These are phyloP conservation scores for Phymatocera aterrima DNA, from an alignment of 2,888 invertebrate species.

Conservation along the genomic window DNA sequence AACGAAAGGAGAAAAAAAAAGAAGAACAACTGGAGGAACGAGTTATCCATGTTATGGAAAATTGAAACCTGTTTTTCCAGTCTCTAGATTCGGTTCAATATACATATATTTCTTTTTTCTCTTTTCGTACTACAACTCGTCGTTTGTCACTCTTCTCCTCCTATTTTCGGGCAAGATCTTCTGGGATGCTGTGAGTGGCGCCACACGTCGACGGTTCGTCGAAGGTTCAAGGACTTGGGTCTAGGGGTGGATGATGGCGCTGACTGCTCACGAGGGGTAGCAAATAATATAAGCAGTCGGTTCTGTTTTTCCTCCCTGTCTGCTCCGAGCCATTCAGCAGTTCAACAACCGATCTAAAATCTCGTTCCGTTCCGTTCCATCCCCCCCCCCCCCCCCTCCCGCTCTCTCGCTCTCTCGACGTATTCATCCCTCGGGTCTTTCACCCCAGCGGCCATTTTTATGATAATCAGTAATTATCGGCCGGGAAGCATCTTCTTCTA, in stretches of 20 bases:
- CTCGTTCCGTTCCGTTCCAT: constrained; percentile 1
- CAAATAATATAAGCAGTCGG: not conserved
- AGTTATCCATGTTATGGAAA: too few species aligned
- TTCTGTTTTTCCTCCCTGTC: constrained; percentile 40
- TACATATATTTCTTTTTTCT: too few species aligned
- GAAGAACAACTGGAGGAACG: too few species aligned
- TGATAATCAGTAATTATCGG: constrained; percentile 39
- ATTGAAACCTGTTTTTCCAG: too few species aligned
- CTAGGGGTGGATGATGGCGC: constrained; percentile 36
- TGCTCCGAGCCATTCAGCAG: constrained; percentile 21
- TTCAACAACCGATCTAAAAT: constrained; percentile 40
- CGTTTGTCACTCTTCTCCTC: not conserved
- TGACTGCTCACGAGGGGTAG: not conserved
- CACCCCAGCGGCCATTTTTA: constrained; percentile 41
- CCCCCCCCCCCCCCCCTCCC: constrained; percentile 1
- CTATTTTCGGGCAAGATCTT: not conserved
- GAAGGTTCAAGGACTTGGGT: constrained; percentile 11
- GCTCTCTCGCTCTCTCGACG: not conserved
- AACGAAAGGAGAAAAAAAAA: too few species aligned
- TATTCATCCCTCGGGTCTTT: constrained; percentile 14
- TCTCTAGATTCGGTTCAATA: too few species aligned
- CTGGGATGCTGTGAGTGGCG: constrained; percentile 16
- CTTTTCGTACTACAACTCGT: too few species aligned
- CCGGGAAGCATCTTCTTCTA: constrained; percentile 9
- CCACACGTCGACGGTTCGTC: not conserved